Conservation (phyloP, 2,888 invertebrate genomes). For the Thereva unica region DNA sequence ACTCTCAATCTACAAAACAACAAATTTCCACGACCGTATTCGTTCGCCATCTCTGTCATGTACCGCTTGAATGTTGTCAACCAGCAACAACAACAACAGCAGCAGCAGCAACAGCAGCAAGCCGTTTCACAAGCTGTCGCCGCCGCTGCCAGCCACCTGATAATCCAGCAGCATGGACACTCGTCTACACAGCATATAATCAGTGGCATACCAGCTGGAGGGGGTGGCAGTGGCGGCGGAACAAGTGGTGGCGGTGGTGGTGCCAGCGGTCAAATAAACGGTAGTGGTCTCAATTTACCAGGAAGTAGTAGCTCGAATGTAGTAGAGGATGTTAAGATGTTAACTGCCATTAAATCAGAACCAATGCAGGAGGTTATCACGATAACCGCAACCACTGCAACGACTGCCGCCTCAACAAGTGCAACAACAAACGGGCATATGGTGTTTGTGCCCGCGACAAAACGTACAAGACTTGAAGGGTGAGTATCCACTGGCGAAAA, state of each 20-base stretch:
- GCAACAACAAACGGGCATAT: constrained; percentile 57
- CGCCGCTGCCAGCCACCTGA: constrained; percentile 41
- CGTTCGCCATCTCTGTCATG: constrained; percentile 48
- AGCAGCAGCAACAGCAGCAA: constrained; percentile 46
- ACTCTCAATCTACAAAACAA: too few relatives aligned
- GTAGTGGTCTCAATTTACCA: constrained; percentile 32
- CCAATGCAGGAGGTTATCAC: constrained; percentile 46
- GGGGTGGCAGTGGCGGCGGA: constrained; percentile 23
- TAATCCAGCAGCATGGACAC: constrained; percentile 44
- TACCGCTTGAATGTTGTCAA: constrained; percentile 55
- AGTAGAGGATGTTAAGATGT: constrained; percentile 51
- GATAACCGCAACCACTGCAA: constrained; percentile 36
- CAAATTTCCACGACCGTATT: too few relatives aligned
- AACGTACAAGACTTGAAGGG: constrained; percentile 60
- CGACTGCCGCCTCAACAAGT: constrained; percentile 45
- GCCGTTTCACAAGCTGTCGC: constrained; percentile 48
- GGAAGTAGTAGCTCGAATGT: constrained; percentile 44
- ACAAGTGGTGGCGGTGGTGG: constrained; percentile 16
- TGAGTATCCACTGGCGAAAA: constrained; percentile 48
- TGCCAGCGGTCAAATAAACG: constrained; percentile 30
- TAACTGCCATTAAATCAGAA: constrained; percentile 56
- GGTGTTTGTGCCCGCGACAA: constrained; percentile 58
- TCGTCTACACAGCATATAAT: constrained; percentile 41
- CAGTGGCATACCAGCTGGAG: constrained; percentile 42
- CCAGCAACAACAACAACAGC: constrained; percentile 50